These are phyloP conservation scores for Blastobasis adustella DNA, from an alignment of 2,888 invertebrate species.

Conservation along the genomic window DNA sequence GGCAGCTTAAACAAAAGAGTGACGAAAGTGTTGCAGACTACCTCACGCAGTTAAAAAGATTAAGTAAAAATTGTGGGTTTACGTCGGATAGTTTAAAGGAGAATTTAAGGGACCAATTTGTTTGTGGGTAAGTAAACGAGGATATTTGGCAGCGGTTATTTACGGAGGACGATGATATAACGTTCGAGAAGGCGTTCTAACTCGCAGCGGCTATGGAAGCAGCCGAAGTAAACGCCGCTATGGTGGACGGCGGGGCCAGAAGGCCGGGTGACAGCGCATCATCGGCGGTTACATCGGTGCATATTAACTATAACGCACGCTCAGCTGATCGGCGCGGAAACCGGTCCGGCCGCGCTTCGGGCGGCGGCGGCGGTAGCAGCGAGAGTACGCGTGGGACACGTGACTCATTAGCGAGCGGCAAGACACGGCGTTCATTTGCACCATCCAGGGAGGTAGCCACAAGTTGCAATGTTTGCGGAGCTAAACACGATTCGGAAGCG, in stretches of 20 bases:
- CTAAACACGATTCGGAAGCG: not conserved
- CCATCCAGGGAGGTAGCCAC: not conserved
- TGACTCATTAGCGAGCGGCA: not conserved
- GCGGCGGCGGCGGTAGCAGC: not conserved
- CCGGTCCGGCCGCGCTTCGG: not conserved
- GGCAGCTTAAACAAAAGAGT: not conserved
- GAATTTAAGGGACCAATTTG: not conserved
- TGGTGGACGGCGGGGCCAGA: not conserved
- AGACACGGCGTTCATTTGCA: not conserved
- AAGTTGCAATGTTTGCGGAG: not conserved
- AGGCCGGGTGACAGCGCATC: not conserved
- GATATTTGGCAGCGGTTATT: not conserved
- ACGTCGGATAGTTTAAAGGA: not conserved
- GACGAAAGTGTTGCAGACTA: not conserved
- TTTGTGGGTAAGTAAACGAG: not conserved
- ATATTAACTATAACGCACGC: not conserved
- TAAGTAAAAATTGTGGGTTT: not conserved
- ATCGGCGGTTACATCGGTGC: not conserved
- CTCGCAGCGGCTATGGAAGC: not conserved
- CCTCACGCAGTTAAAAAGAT: not conserved
- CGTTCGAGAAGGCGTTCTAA: not conserved
- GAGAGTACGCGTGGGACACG: not conserved
- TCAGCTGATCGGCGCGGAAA: not conserved
- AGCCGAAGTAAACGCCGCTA: not conserved
- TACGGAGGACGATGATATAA: not conserved